Evolutionary conservation across 1,140 invertebrate species (phyloP).

Genomic region (Parasteatoda tepidariorum): DNA sequence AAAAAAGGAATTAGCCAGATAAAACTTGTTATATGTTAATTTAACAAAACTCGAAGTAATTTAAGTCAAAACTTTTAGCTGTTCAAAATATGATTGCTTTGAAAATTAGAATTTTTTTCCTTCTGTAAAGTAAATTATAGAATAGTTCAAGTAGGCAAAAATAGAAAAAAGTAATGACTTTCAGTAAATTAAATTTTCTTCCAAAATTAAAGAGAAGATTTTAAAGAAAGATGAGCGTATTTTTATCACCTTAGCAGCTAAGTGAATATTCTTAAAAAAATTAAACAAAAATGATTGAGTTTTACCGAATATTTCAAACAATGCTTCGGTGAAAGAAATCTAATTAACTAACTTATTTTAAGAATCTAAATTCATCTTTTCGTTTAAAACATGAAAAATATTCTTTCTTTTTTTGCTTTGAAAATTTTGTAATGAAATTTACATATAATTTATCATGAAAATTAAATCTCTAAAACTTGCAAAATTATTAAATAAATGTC

Average conservation of each 20-base stretch:
- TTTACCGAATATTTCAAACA: not conserved
- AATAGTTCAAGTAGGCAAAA: not conserved
- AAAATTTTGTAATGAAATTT: no score
- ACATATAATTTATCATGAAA: no score
- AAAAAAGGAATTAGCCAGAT: conserved; percentile 23
- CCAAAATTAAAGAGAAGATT: conserved; percentile 3
- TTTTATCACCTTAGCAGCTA: not conserved
- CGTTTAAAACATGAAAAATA: no score
- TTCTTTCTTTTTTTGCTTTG: no score
- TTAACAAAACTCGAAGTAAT: conserved; percentile 31
- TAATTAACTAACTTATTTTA: conserved; percentile 4
- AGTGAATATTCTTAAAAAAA: not conserved
- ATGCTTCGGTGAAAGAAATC: not conserved
- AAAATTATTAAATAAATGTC: no score
- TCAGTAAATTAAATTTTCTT: conserved; percentile 17
- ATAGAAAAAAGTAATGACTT: not conserved
- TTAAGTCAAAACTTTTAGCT: not conserved
- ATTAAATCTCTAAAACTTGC: no score
- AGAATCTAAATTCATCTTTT: not conserved
- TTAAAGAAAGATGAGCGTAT: not conserved
- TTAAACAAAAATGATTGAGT: conserved; percentile 2
- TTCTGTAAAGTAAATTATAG: not conserved
- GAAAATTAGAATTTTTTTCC: not conserved
- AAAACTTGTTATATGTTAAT: conserved; percentile 35
- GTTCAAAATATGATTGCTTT: not conserved